Evolutionary conservation across 2,113 vertebrate genomes (phyloP), one percentile per base, ranked within the genome.

Genomic region (Gnathonemus longibarbis): DNA sequence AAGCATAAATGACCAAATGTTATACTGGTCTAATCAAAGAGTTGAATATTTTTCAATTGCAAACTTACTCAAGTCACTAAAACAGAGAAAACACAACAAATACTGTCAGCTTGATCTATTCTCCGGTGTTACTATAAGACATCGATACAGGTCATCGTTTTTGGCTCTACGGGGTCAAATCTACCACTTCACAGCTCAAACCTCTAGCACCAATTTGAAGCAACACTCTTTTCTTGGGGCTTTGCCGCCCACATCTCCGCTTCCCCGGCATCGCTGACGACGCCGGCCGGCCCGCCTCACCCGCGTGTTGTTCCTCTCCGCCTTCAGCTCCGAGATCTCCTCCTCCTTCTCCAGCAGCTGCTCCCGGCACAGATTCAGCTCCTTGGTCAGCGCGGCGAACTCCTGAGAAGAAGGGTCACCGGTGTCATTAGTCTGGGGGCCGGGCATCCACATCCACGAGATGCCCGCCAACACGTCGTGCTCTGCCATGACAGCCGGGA

Each of bases 341-440:
- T 99, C 98, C 92, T 99, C 98, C 92, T 98, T 96, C 95, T 99
- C 98, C 92, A 99, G 95, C 93, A 99, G 98, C 95, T 99, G 98
- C 94, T 99, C 98, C 91, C 97, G 96, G 94, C 98, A 99, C 56
- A 96, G 94, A 91, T 97, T 99, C 92, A 99, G 97, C 96, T 99
- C 98, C 95, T 98, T 97, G 0, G 98, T 98, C 93, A 99, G 94
- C 17, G 98, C 97, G n/a, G 98, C 97, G 94, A 99, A 98, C 96
- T 99, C 98, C 98, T 99, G 95, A 19, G 90, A 93, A 88, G 45
- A 15, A 87, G 3, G 84, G n/a, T 48, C 24, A 89, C 3, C 7
- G 10, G 2, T 27, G 31, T 35, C 56, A 7, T 85, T 84, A 66
- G 52, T 15, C 17, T 24, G 27, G 13, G 13, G 17, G 21, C 87